phyloP scores from a whole-genome alignment of 2,797 vertebrate species.

The Antrozous pallidus region DNA sequence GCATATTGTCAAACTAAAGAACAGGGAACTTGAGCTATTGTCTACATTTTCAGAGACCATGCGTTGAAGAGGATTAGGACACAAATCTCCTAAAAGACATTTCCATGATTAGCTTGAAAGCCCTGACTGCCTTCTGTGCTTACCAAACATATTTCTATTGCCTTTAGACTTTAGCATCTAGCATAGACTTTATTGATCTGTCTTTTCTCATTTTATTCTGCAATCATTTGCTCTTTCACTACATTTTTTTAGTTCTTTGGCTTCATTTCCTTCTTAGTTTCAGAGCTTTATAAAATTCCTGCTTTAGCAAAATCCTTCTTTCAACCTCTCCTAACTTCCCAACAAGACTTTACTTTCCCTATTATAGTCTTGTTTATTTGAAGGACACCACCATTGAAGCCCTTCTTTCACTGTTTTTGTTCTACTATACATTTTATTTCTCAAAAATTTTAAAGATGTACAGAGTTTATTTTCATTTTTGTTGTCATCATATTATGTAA shows the following conservation, averaged over 20 bases:
- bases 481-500: neutral
- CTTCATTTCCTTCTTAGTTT: neutral
- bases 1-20: neutral
- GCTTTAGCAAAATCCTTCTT: neutral
- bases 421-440: neutral
- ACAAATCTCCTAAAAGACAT: neutral
- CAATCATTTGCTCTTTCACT: neutral
- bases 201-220: constrained; percentile 7
- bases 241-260: neutral
- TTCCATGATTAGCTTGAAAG: neutral
- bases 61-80: neutral
- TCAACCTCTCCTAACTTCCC: neutral
- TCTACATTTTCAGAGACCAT: neutral
- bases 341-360: neutral
- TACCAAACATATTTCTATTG: neutral
- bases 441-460: neutral
- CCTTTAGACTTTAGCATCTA: neutral
- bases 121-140: neutral
- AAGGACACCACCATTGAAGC: neutral
- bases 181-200: neutral
- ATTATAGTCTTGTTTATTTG: neutral
- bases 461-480: neutral
- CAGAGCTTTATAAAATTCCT: neutral
- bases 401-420: neutral
- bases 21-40: neutral